Conservation (phyloP, 1,140 invertebrate genomes). For the Caenorhabditis remanei region DNA sequence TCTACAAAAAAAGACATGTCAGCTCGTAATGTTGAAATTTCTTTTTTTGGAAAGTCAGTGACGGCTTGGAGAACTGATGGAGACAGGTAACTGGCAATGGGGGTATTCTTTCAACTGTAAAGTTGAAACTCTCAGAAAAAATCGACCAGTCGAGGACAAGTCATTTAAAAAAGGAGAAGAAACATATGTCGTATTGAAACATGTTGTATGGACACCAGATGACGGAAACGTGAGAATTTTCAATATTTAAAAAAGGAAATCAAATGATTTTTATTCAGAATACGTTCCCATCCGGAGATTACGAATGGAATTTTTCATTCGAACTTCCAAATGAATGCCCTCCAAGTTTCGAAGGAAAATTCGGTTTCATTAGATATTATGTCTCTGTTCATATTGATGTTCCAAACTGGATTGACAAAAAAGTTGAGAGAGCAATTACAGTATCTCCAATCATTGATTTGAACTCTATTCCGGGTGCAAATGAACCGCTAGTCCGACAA, state of each 20-base stretch:
- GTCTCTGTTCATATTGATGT: not conserved
- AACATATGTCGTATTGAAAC: not conserved
- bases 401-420: not conserved
- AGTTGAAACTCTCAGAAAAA: not conserved
- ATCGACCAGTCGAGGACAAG: not conserved
- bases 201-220: conserved; percentile 2
- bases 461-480: not conserved
- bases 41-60: not conserved
- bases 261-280: not conserved
- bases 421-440: not conserved
- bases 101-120: too few species aligned
- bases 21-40: conserved; percentile 10
- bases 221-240: not conserved
- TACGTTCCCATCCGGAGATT: conserved; percentile 8
- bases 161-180: not conserved
- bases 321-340: conserved; percentile 44
- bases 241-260: not conserved
- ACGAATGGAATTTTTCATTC: conserved; percentile 45
- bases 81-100: not conserved
- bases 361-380: conserved; percentile 4
- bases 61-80: not conserved
- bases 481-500: not conserved
- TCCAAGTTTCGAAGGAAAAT: conserved; percentile 9
- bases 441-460: not conserved
- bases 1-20: not conserved